phyloP scores from a whole-genome alignment of 2,888 invertebrate genomes.

The Nomada hirtipes region DNA sequence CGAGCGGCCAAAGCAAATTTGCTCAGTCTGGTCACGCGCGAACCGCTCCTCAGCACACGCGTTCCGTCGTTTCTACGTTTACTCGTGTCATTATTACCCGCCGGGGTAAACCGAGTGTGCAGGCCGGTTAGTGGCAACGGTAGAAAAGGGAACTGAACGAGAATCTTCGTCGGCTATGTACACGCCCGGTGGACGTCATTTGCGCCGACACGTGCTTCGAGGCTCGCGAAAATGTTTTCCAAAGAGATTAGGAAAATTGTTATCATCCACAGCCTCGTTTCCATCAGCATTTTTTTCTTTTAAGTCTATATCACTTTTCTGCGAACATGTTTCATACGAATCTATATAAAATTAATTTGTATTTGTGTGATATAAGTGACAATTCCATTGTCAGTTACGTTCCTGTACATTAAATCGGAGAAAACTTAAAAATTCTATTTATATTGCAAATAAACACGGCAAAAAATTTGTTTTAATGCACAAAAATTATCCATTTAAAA shows the following conservation, averaged over 20 bases:
- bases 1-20: slow-evolving; percentile 73
- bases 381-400: too few species aligned
- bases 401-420: too few species aligned
- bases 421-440: too few species aligned
- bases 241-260: slow-evolving; percentile 26
- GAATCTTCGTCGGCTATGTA: slow-evolving; percentile 14
- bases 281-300: neutral
- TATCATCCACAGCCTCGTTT: neutral
- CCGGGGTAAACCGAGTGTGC: slow-evolving; percentile 67
- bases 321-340: neutral
- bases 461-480: too few species aligned
- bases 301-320: neutral
- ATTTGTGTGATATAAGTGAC: neutral
- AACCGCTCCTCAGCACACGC: slow-evolving; percentile 62
- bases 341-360: neutral
- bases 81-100: slow-evolving; percentile 75
- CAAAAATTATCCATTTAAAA: neutral
- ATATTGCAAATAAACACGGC: too few species aligned
- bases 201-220: slow-evolving; percentile 38
- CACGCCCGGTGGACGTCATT: slow-evolving; percentile 31
- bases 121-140: slow-evolving; percentile 66
- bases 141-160: slow-evolving; percentile 54
- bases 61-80: slow-evolving; percentile 71
- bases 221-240: slow-evolving; percentile 10
- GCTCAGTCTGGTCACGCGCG: slow-evolving; percentile 77